These are phyloP conservation scores for Schmidtea mediterranea DNA, from an alignment of 1,140 invertebrate species.

Conservation along the genomic window DNA sequence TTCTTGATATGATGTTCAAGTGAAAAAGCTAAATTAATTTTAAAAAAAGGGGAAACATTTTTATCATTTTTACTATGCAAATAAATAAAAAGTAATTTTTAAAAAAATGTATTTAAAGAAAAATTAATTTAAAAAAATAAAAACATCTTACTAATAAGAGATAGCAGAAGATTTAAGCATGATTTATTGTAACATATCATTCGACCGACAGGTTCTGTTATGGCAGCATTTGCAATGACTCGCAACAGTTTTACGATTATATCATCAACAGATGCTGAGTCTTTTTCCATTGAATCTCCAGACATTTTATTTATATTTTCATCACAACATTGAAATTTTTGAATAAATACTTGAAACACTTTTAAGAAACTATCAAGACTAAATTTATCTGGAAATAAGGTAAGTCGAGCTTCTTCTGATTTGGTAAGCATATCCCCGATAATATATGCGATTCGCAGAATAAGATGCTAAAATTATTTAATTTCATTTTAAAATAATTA, in stretches of 20 bases:
- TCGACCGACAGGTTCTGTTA: conserved; percentile 39
- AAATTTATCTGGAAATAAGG: conserved; percentile 33
- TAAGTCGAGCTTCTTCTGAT: conserved; percentile 35
- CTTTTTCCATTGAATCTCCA: conserved; percentile 1
- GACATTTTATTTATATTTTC: neutral
- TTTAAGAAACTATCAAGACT: conserved; percentile 32
- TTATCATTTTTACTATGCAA: no score
- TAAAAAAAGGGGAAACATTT: no score
- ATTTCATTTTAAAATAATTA: no score
- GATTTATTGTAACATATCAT: conserved; percentile 28
- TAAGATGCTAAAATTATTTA: conserved; percentile 29
- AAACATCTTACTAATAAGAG: conserved; percentile 26
- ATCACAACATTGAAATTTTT: neutral
- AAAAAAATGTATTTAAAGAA: no score
- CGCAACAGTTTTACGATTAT: conserved; percentile 34
- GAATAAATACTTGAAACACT: conserved; percentile 32
- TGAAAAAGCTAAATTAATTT: no score
- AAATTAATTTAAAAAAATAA: neutral
- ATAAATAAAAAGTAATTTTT: no score
- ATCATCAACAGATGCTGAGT: conserved; percentile 14
- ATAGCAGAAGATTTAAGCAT: conserved; percentile 24
- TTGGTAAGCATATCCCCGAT: conserved; percentile 47
- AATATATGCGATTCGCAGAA: conserved; percentile 44
- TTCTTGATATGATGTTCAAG: no score
- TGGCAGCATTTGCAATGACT: conserved; percentile 43